Evolutionary conservation across 2,888 invertebrate species (phyloP), one percentile per base, ranked within the genome.

Genomic region (Arenicola marina): DNA sequence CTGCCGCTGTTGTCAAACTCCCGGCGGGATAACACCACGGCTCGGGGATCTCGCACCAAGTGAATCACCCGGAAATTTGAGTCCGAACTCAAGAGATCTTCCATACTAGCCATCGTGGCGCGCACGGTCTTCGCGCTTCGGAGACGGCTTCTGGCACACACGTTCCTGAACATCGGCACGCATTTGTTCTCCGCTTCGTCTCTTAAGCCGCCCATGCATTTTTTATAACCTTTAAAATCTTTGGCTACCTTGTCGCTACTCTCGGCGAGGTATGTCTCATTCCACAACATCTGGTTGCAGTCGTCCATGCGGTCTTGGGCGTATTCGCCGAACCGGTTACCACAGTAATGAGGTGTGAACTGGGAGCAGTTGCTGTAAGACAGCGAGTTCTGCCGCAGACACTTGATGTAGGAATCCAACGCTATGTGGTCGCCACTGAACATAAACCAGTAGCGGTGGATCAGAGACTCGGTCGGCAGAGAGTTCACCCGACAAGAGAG

Each of bases 21-120:
- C 31, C 28, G 31, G 15, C 62, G 46, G 4, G 62, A 62, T 11
- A 51, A 38, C 3, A 62, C 54, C 51, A 45, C 62, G 2, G 46
- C 62, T 11, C 62, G 51, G 18, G 62, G 62, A 29, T 62, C 62
- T n/a, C 62, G 48, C 21, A 62, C 24, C 2, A 62, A 57, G 38
- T 62, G 62, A 11, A 62, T 51, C 29, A 62, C 28, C 0, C 62
- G 56, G 51, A 62, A 43, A 44, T 62, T 62, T 33, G 62, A 44
- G 18, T 38, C 29, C 18, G 26, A 26, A 7, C 28, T 4, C 24
- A 62, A 44, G 1, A 62, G 44, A 1, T n/a, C 4, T 21, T 58
- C 57, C 57, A 58, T 58, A 18, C 51, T 34, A 11, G 15, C 29
- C 62, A 62, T 62, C 34, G 62, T 51, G 18, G 38, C 62, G 4